Evolutionary conservation across 1,140 invertebrate species (phyloP), one percentile per base, ranked within the genome.

Genomic region (Planococcus citri): DNA sequence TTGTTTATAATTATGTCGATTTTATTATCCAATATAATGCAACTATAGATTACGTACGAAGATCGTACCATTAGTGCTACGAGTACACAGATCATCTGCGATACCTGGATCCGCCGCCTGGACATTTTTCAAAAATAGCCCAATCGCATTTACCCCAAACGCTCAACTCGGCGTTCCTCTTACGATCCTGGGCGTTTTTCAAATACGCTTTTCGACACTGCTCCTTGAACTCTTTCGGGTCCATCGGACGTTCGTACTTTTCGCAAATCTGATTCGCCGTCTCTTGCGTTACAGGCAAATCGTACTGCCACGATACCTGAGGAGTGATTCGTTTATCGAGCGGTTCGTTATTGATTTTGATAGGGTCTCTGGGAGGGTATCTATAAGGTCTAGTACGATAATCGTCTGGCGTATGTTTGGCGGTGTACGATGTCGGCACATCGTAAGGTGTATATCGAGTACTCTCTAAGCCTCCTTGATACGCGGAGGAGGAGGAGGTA

Each of bases 71-170:
- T n/a, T n/a, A n/a, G n/a, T n/a, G n/a, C n/a, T n/a, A n/a, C n/a
- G n/a, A n/a, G n/a, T n/a, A n/a, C n/a, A 33, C 29, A 33, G 17
- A 51, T 51, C 41, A 51, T 51, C 41, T 51, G 6, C 41, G 41
- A 51, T 51, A 12, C 12, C 12, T 51, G 6, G 41, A 17, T 9
- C 41, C 41, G 10, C 17, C 41, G 29, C 29, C n/a, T n/a, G n/a
- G n/a, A 14, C 33, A 69, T 10, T 25, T 71, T 17, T 69, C 73
- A 38, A 33, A 70, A 0, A 70, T 60, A 12, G 27, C 51, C 37
- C 51, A 57, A 12, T 29, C 14, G 27, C 24, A 24, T 27, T 33
- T 41, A 20, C 24, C 51, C 58, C 24, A 24, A 4, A 27, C 58
- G n/a, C 27, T 57, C n/a, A 71, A 3, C 61, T 29, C 60, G 22